A percentile compares a stretch with the other conserved stretches of the same genome.
These are phyloP conservation scores for Rousettus leschenaultii DNA, from an alignment of 2,113 vertebrate species.

Conservation along the genomic window DNA sequence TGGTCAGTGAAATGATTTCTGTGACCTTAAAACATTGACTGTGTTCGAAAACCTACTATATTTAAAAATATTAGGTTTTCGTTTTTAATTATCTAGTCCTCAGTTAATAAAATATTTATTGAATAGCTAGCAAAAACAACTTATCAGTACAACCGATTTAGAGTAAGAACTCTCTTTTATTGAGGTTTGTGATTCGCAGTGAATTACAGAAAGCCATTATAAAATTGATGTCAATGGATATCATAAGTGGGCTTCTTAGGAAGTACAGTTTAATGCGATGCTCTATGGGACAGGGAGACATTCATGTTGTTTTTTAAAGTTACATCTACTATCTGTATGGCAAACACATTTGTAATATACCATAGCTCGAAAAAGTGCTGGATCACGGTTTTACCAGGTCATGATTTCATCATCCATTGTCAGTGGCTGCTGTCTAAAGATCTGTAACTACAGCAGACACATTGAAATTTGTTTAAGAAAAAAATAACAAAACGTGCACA, in stretches of 20 bases:
- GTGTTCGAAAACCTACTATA: not conserved
- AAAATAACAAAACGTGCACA: not conserved
- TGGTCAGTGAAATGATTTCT: not conserved
- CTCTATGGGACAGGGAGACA: not conserved
- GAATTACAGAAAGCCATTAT: not conserved
- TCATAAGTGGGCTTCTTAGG: not conserved
- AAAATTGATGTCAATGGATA: not conserved
- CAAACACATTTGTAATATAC: not conserved
- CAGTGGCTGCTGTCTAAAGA: conserved; percentile 52
- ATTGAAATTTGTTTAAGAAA: conserved; percentile 55
- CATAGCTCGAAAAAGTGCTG: conserved; percentile 52
- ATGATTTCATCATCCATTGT: conserved; percentile 55
- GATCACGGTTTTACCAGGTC: conserved; percentile 43
- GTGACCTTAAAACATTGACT: not conserved
- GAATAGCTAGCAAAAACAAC: not conserved
- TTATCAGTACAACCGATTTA: not conserved
- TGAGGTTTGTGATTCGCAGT: not conserved
- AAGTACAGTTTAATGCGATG: not conserved
- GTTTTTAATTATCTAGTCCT: not conserved
- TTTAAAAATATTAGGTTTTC: not conserved
- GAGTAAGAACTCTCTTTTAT: not conserved
- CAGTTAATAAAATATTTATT: not conserved
- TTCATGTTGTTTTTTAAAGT: conserved; percentile 23
- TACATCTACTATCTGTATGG: not conserved
- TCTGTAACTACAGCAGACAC: conserved; percentile 41